These are phyloP conservation scores for Caenorhabditis macrosperma DNA, from an alignment of 2,888 invertebrate genomes.

Conservation along the genomic window DNA sequence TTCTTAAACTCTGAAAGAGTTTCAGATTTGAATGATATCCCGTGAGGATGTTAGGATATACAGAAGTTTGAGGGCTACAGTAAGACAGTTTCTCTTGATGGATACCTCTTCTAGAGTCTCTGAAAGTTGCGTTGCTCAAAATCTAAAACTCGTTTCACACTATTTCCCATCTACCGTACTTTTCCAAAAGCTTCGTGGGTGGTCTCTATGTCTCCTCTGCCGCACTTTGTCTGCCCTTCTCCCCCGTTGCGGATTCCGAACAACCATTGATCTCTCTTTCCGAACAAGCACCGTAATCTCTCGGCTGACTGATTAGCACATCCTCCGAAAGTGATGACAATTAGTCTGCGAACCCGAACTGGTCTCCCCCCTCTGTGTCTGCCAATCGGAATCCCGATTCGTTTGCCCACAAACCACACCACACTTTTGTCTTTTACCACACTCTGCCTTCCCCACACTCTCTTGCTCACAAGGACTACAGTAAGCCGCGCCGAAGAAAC, in stretches of 20 bases:
- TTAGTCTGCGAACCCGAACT: conserved; percentile 46
- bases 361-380: conserved; percentile 34
- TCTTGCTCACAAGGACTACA: conserved; percentile 14
- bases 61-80: too few relatives aligned
- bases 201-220: conserved; percentile 1
- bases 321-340: conserved; percentile 38
- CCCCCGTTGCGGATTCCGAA: conserved; percentile 2
- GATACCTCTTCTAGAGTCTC: too few relatives aligned
- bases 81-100: too few relatives aligned
- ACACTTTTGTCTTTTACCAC: not conserved
- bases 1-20: too few relatives aligned
- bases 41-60: too few relatives aligned
- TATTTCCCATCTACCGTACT: conserved; percentile 7
- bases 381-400: conserved; percentile 41
- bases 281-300: conserved; percentile 2
- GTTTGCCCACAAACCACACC: conserved; percentile 53
- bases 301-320: conserved; percentile 20
- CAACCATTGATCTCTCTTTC: conserved; percentile 23
- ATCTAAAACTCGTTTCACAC: too few relatives aligned
- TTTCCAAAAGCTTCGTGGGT: conserved; percentile 23
- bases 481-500: conserved; percentile 43
- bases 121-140: too few relatives aligned
- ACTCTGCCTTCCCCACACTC: not conserved
- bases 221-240: not conserved
- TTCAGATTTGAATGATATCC: too few relatives aligned